A percentile compares a stretch with the other conserved stretches of the same genome.
phyloP scores from a whole-genome alignment of 92 coral and sea anemone genomes.

The Porites lobata region DNA sequence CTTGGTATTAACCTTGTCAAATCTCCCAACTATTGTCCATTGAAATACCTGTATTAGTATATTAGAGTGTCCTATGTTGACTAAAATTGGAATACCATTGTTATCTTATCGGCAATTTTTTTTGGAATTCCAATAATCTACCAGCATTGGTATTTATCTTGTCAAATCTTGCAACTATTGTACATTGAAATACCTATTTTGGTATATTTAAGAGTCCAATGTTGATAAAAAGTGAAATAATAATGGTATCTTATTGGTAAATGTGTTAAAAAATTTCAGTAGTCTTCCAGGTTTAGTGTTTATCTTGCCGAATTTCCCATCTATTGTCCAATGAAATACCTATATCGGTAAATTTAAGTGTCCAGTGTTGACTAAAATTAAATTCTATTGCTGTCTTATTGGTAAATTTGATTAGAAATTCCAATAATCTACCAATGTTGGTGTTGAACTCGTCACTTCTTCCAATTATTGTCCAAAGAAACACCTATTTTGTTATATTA shows the following conservation, averaged over 20 bases:
- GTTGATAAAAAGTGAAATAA: slow-evolving; percentile 15
- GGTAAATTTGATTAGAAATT: no score
- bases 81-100: slow-evolving; percentile 18
- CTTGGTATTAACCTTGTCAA: background rate
- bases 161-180: slow-evolving; percentile 12
- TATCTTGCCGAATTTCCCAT: slow-evolving; percentile 8
- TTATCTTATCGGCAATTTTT: background rate
- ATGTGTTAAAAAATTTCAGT: background rate
- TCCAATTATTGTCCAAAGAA: no score
- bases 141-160: no score
- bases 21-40: background rate
- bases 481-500: no score
- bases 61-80: background rate
- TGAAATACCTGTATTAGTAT: slow-evolving; percentile 44
- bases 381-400: no score
- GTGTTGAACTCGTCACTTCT: no score
- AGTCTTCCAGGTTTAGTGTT: no score
- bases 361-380: background rate
- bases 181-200: slow-evolving; percentile 31
- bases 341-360: slow-evolving; percentile 40
- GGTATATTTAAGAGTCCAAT: slow-evolving; percentile 30
- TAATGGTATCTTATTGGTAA: background rate
- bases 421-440: no score
- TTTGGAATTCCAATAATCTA: background rate
- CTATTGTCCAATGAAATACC: slow-evolving; percentile 32